Base-by-base conservation (phyloP, 2,113 vertebrate genomes). In the Poeciliopsis turrubarensis region DNA sequence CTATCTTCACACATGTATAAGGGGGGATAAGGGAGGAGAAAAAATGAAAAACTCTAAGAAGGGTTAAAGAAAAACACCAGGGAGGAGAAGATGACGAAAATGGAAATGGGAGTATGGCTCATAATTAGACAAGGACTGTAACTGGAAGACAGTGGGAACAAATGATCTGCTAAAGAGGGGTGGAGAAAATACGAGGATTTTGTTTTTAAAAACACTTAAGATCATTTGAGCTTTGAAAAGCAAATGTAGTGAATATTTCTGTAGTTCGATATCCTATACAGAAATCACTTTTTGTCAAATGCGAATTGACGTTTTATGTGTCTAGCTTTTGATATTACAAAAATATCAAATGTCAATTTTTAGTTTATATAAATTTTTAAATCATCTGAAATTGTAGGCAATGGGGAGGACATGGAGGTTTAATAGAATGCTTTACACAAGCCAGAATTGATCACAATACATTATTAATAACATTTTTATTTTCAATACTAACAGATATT, bases 1-100 rank as follows among this genome's bases (percentile, higher is more conserved):
- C 75, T 85, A 75, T 80, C 77, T 65, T 85, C 78, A 78, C 77
- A 87, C 77, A 81, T 84, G 77, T 70, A 81, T 60, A 61, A 69
- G 69, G 70, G 44, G 65, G 60, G 17, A 34, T 3, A 19, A 34
- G 1, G 1, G 64, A 25, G 44, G 26, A 31, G 65, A 72, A 81
- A 77, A 65, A 60, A 66, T 27, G 61, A 57, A 57, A 57, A 54
- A 57, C 19, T 63, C 14, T 63, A 22, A 12, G 32, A 47, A 51
- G 64, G n/a, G 19, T 62, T 61, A 65, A 65, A 57, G 62, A 83
- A 80, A 84, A 68, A 70, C 65, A 74, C 64, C 25, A 54, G 81
- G 68, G 63, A 80, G 73, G 63, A 80, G 73, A 65, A 63, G 32
- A 31, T 61, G 61, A 74, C 25, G 29, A 54, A 78, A 68, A 65